Percentiles rank a stretch among this genome's conserved stretches.
Conservation (phyloP, 2,797 vertebrate genomes). For the Apogon talboti region DNA sequence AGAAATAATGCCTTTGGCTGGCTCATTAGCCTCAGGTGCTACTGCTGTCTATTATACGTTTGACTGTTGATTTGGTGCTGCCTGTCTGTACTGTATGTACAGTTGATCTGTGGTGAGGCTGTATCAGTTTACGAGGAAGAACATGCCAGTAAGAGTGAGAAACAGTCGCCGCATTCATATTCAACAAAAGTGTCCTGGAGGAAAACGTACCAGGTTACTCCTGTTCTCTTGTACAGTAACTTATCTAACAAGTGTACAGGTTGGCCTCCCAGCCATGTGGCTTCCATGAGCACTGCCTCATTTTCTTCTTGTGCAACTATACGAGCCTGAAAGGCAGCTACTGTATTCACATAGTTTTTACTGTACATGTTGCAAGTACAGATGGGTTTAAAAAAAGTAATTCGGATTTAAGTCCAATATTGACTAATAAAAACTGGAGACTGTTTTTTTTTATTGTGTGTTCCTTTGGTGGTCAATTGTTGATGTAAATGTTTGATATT, state of each 20-base stretch:
- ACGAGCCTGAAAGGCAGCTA: conserved; percentile 17
- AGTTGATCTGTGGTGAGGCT: conserved; percentile 19
- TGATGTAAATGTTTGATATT: too few species aligned
- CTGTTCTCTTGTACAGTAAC: conserved; percentile 18
- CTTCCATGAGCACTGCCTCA: conserved; percentile 24
- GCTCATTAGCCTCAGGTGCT: conserved; percentile 55
- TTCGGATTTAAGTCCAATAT: too few species aligned
- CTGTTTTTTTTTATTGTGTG: too few species aligned
- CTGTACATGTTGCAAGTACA: too few species aligned
- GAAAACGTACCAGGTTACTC: conserved; percentile 13
- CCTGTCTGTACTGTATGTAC: conserved; percentile 28
- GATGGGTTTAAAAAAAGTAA: too few species aligned
- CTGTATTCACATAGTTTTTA: not conserved
- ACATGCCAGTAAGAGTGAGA: conserved; percentile 7
- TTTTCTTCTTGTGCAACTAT: conserved; percentile 31
- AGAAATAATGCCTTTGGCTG: conserved; percentile 31
- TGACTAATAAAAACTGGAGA: too few species aligned
- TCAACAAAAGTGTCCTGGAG: conserved; percentile 37
- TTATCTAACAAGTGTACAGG: conserved; percentile 10
- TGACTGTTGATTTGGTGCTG: conserved; percentile 24
- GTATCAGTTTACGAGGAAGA: conserved; percentile 49
- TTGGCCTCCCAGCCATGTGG: conserved; percentile 22
- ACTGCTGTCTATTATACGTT: conserved; percentile 24
- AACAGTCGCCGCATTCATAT: conserved; percentile 51
- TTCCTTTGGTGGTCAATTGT: too few species aligned